A percentile compares a stretch with the other conserved stretches of the same genome.
These are phyloP conservation scores for Endotricha flammealis DNA, from an alignment of 2,888 invertebrate species.

Conservation along the genomic window DNA sequence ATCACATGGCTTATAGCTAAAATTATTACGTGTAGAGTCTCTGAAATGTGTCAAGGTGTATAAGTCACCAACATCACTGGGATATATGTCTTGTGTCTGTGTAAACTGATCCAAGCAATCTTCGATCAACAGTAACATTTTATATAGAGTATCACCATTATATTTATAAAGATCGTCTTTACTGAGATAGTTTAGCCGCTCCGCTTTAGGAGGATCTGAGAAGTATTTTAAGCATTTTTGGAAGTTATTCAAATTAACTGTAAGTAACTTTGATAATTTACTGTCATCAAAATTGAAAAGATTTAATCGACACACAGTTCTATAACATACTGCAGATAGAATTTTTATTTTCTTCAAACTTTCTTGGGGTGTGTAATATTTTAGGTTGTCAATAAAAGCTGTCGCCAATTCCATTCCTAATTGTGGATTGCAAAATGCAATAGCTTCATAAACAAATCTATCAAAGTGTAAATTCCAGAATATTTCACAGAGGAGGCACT, in stretches of 20 bases:
- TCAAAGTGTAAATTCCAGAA: conserved; percentile 57
- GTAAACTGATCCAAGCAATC: conserved; percentile 41
- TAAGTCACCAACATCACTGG: conserved; percentile 26
- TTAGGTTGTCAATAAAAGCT: conserved; percentile 49
- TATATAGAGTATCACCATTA: conserved; percentile 43
- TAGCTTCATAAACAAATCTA: conserved; percentile 49
- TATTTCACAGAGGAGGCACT: conserved; percentile 59
- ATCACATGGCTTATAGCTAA: conserved; percentile 32
- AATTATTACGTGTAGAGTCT: conserved; percentile 1
- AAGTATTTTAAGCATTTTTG: conserved; percentile 50
- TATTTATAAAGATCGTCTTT: conserved; percentile 50
- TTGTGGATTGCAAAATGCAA: conserved; percentile 45
- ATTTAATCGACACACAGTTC: conserved; percentile 45
- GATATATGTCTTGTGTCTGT: conserved; percentile 30
- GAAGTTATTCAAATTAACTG: conserved; percentile 36
- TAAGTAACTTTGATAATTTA: conserved; percentile 23
- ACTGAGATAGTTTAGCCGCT: conserved; percentile 36
- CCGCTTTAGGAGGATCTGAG: conserved; percentile 46
- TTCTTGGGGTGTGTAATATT: conserved; percentile 48
- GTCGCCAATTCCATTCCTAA: conserved; percentile 50
- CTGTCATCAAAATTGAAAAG: conserved; percentile 38
- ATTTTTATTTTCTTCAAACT: conserved; percentile 40
- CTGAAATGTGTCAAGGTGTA: conserved; percentile 6
- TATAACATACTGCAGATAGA: conserved; percentile 45
- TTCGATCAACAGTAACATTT: conserved; percentile 34